phyloP scores from a whole-genome alignment of 2,797 vertebrate genomes.

The Benthosema pterotum region DNA sequence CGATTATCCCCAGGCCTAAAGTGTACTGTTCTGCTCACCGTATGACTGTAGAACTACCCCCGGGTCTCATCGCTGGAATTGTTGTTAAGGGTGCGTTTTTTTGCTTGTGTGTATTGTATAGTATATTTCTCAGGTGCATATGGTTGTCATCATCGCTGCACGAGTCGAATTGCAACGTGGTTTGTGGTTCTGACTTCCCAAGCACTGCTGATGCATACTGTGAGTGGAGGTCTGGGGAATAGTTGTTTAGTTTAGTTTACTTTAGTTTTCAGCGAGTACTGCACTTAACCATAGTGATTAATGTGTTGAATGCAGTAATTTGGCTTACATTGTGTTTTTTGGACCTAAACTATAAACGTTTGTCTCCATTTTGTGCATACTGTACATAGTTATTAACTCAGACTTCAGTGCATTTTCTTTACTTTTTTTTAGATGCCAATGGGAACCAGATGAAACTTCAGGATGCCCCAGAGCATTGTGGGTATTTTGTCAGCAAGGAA shows the following conservation, averaged over 20 bases:
- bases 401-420: background rate
- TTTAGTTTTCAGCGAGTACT: constrained; percentile 12
- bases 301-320: constrained; percentile 23
- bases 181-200: constrained; percentile 15
- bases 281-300: background rate
- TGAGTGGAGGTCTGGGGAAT: background rate
- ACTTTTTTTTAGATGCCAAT: constrained; percentile 51
- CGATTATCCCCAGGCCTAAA: constrained; percentile 35
- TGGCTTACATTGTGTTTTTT: constrained; percentile 2
- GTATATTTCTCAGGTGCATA: constrained; percentile 39
- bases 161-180: constrained; percentile 34
- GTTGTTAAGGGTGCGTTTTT: constrained; percentile 65
- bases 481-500: constrained; percentile 65
- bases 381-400: too few species aligned
- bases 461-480: constrained; percentile 73
- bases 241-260: constrained; percentile 20
- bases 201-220: constrained; percentile 8
- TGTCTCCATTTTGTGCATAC: background rate
- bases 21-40: constrained; percentile 68
- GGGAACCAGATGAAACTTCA: constrained; percentile 57
- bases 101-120: background rate
- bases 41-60: constrained; percentile 72
- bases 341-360: constrained; percentile 11
- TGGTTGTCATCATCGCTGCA: constrained; percentile 53
- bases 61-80: constrained; percentile 67